Evolutionary conservation across 2,113 vertebrate species (phyloP).

Genomic region (Prionailurus viverrinus): DNA sequence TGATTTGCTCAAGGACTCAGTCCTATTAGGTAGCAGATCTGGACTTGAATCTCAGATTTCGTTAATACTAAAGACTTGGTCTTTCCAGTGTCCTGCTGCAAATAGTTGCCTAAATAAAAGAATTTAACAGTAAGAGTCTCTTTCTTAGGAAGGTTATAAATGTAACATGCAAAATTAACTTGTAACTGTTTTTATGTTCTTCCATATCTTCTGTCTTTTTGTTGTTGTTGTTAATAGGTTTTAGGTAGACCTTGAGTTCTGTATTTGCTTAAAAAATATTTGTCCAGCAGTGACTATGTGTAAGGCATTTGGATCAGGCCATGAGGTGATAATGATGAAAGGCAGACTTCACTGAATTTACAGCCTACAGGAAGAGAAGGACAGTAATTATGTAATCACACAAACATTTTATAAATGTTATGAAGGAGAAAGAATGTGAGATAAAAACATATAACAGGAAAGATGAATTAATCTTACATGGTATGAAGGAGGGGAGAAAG

Average conservation of each 20-base stretch:
- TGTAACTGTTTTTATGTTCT: neutral
- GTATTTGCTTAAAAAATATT: neutral
- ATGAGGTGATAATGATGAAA: neutral
- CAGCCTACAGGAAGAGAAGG: neutral
- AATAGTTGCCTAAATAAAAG: neutral
- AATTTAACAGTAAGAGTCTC: constrained; percentile 19
- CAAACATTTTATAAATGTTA: neutral
- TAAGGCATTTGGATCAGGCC: neutral
- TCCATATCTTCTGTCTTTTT: neutral
- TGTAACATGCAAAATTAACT: neutral
- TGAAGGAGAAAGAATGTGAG: neutral
- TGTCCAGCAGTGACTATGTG: neutral
- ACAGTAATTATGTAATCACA: neutral
- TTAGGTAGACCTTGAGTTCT: neutral
- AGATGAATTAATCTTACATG: neutral
- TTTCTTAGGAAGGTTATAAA: neutral
- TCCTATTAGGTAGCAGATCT: neutral
- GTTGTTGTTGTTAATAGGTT: neutral
- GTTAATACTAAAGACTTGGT: neutral
- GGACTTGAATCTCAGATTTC: neutral
- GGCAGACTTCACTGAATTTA: neutral
- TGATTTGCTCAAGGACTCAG: neutral
- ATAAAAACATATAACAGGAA: neutral
- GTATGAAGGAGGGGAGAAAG: neutral
- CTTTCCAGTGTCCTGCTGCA: neutral